Conservation (phyloP, 2,797 vertebrate genomes). For the Coreius guichenoti region DNA sequence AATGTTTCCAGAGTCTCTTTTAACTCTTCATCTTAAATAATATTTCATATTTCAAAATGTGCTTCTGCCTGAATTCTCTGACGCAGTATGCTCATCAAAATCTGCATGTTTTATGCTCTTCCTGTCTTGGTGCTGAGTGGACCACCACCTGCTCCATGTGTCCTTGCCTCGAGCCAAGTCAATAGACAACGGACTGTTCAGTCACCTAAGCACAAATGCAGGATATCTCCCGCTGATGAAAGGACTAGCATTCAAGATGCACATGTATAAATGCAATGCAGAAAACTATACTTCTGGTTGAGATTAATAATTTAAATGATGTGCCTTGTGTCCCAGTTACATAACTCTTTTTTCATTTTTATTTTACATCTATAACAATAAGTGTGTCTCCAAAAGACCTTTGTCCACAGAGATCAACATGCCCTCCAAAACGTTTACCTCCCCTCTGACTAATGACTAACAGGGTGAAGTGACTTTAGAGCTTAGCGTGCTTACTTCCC, state of each 20-base stretch:
- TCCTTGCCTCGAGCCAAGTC: slow-evolving; percentile 62
- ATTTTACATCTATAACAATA: background rate
- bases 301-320: slow-evolving; percentile 5
- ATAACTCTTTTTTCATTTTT: background rate
- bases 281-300: background rate
- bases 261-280: slow-evolving; percentile 34
- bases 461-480: slow-evolving; percentile 20
- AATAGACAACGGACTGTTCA: slow-evolving; percentile 59
- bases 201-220: slow-evolving; percentile 38
- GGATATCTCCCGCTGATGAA: slow-evolving; percentile 27
- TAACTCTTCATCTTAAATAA: slow-evolving; percentile 42
- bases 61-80: slow-evolving; percentile 42
- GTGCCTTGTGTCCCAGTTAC: background rate
- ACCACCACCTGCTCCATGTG: slow-evolving; percentile 60
- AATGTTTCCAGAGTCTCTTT: background rate
- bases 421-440: slow-evolving; percentile 19
- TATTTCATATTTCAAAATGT: slow-evolving; percentile 35
- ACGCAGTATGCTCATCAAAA: slow-evolving; percentile 48
- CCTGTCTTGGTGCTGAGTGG: slow-evolving; percentile 55
- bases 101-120: slow-evolving; percentile 59
- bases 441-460: slow-evolving; percentile 24
- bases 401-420: slow-evolving; percentile 22
- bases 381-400: background rate
- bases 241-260: slow-evolving; percentile 44
- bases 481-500: slow-evolving; percentile 45